phyloP scores from a whole-genome alignment of 2,113 vertebrate genomes.

The Egretta garzetta region DNA sequence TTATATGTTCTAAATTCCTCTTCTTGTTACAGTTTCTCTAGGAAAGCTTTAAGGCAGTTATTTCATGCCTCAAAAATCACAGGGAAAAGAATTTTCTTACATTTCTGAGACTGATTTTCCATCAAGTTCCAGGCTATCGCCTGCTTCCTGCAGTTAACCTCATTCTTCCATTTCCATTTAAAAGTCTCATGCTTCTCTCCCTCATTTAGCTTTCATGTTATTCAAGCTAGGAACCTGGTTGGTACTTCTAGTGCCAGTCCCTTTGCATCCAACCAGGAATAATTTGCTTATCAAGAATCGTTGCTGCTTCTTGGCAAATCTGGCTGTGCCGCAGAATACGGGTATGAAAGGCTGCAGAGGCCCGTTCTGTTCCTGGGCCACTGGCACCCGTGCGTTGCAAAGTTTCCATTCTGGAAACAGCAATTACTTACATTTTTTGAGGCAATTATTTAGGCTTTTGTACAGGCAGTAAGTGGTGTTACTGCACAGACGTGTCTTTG shows the following conservation, averaged over 20 bases:
- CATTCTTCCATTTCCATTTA: slow-evolving; percentile 22
- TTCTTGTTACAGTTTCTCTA: not conserved
- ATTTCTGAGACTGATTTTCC: slow-evolving; percentile 14
- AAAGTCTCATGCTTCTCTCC: slow-evolving; percentile 18
- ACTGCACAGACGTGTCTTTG: not conserved
- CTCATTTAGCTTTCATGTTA: not conserved
- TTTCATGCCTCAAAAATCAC: not conserved
- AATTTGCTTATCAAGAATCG: not conserved
- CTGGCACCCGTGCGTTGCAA: not conserved
- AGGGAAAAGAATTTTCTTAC: not conserved
- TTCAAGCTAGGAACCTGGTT: not conserved
- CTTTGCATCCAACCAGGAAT: not conserved
- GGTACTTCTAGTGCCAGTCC: not conserved
- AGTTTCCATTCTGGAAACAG: not conserved
- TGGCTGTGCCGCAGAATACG: fast-evolving
- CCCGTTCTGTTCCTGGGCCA: not conserved
- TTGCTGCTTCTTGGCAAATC: not conserved
- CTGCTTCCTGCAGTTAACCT: slow-evolving; percentile 11
- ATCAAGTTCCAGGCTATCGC: not conserved
- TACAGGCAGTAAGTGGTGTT: not conserved
- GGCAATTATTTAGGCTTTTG: not conserved
- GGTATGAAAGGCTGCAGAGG: not conserved
- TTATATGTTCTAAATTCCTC: slow-evolving; percentile 3
- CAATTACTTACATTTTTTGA: not conserved
- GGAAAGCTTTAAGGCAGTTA: slow-evolving; percentile 1